phyloP scores from a whole-genome alignment of 2,888 invertebrate species.

The Scaptomyza tumidula region DNA sequence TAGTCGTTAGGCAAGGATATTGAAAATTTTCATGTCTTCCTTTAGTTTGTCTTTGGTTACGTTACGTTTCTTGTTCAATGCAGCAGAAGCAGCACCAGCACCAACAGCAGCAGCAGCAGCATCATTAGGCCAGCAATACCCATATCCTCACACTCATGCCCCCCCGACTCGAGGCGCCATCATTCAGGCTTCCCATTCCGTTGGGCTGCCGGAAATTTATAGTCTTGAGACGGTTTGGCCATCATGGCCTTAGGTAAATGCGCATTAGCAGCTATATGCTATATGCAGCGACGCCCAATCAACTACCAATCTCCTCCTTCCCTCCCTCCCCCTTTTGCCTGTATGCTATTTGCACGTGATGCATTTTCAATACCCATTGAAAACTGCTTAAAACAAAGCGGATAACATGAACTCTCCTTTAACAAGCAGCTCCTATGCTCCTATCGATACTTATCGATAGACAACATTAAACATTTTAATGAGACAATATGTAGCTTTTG shows the following conservation, averaged over 20 bases:
- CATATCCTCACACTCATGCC: slow-evolving; percentile 3
- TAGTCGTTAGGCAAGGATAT: slow-evolving; percentile 78
- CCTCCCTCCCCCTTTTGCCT: no score
- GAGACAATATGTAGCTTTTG: no score
- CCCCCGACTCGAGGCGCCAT: neutral
- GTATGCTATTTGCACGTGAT: slow-evolving; percentile 29
- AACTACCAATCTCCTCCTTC: neutral
- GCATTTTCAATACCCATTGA: slow-evolving; percentile 23
- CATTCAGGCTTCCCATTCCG: slow-evolving; percentile 14
- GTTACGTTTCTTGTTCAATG: slow-evolving; percentile 44
- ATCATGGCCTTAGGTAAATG: slow-evolving; percentile 61
- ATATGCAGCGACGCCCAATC: slow-evolving; percentile 27
- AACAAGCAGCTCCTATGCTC: no score
- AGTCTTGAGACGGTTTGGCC: slow-evolving; percentile 56
- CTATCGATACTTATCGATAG: neutral
- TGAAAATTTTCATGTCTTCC: slow-evolving; percentile 80
- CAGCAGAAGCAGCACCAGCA: slow-evolving; percentile 21
- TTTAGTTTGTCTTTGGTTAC: slow-evolving; percentile 76
- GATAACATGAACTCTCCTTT: neutral
- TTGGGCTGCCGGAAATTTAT: slow-evolving; percentile 66
- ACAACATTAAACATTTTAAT: no score
- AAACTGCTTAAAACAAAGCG: neutral
- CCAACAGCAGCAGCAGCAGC: slow-evolving; percentile 14
- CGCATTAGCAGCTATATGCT: slow-evolving; percentile 60
- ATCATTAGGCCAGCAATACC: slow-evolving; percentile 63